Evolutionary conservation across 2,797 vertebrate genomes (phyloP), one percentile per base, ranked within the genome.

Genomic region (Lepus oiostolus): DNA sequence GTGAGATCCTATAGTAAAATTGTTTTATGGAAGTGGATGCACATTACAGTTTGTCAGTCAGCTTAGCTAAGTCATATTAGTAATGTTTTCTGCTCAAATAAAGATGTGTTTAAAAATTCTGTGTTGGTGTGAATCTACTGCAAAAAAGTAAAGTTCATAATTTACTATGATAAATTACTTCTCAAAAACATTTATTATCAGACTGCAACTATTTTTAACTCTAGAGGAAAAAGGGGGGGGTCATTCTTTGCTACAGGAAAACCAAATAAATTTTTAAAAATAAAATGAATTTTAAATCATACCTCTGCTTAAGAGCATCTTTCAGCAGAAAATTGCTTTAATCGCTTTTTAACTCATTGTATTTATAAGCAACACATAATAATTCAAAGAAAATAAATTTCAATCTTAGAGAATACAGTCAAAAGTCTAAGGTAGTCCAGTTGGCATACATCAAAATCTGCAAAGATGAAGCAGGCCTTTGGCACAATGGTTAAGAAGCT

Each of bases 1-100:
- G 24, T 85, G 77, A 89, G 77, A 87, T 83, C 54, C 38, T 80
- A 38, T 68, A 93, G 86, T 54, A 92, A 94, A 90, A 92, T 60
- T 75, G 28, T 84, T 95, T 86, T 80, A 87, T 80, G 68, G 67
- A 80, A 26, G 7, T 38, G 4, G 32, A 84, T 14, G 14, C 42
- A 60, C 13, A 26, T 82, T 74, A 83, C 4, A 75, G 54, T 82
- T 76, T 90, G 32, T 71, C 68, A 85, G 62, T 75, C 47, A 90
- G 35, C n/a, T 95, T 72, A 71, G 50, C 65, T 67, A 82, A 63
- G 68, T 88, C 77, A 38, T 32, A 22, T 63, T 93, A 79, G 13
- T 21, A 92, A 74, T 4, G 0, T 42, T 11, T n/a, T 79, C 68
- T 70, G 62, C 68, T 96, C 50, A 68, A 85, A 85, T 88, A 88